Base-by-base conservation (phyloP, 2,888 invertebrate species). In the Pseudococcus longispinus region DNA sequence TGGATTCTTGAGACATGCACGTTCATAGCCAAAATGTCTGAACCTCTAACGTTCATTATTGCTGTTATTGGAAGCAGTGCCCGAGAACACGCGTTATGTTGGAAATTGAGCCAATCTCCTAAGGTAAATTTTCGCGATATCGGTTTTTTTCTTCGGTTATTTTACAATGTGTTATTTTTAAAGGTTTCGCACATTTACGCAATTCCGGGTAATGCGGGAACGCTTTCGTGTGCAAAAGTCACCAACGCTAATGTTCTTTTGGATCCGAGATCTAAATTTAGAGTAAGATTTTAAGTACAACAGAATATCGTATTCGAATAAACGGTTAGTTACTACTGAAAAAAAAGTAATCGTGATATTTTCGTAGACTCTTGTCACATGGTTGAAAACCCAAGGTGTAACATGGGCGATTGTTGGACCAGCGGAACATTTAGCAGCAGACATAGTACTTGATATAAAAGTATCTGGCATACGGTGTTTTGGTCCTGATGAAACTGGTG, bases 381-480 rank as follows among this genome's bases (percentile, higher is more conserved):
- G n/a, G n/a, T n/a, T n/a, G n/a, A n/a, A n/a, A n/a, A n/a, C n/a
- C n/a, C n/a, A n/a, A n/a, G n/a, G n/a, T n/a, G n/a, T n/a, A n/a
- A n/a, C n/a, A n/a, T n/a, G n/a, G 98, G 98, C 0, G 93, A n/a
- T 96, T 0, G 94, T 99, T 23, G 99, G 99, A 0, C 99, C 99
- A 0, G 99, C 99, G 91, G 97, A 96, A 90, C 98, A 97, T 0
- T 91, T 99, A 23, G 97, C 97, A 0, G 93, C 94, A 89, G 99
- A 98, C 3, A 93, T 97, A 32, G 92, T 92, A 1, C 92, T 98
- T 1, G n/a, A n/a, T 90, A 91, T 5, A 90, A 92, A 1, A 90
- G 91, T 9, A 95, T n/a, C n/a, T n/a, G n/a, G 94, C 2, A 93
- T 98, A 87, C 91, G 92, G 11, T 97, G 96, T 90, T 98, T 98